Percentiles rank a stretch among this genome's conserved stretches.
phyloP scores from a whole-genome alignment of 2,113 vertebrate genomes.

The Notothenia coriiceps region DNA sequence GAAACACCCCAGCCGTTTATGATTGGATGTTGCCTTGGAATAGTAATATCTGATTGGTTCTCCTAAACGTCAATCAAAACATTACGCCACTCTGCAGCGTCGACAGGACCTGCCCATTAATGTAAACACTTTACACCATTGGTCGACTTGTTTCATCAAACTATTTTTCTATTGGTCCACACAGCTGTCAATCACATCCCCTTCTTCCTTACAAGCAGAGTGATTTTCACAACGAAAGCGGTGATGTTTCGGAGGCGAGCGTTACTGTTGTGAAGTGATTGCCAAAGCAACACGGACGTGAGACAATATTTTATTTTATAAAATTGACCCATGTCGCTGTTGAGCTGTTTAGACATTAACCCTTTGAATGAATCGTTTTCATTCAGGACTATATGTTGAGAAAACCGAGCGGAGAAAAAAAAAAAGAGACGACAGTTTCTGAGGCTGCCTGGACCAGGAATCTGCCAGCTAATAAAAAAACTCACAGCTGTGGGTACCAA shows the following conservation, averaged over 20 bases:
- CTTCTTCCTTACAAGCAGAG: slow-evolving; percentile 8
- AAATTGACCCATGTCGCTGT: not conserved
- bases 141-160: not conserved
- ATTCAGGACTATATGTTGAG: slow-evolving; percentile 63
- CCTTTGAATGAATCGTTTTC: slow-evolving; percentile 43
- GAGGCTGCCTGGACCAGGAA: slow-evolving; percentile 52
- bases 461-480: slow-evolving; percentile 45
- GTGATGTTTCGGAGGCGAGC: slow-evolving; percentile 48
- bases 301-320: not conserved
- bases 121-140: not conserved
- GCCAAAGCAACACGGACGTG: not conserved
- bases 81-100: not conserved
- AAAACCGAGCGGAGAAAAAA: slow-evolving; percentile 28
- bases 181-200: slow-evolving; percentile 40
- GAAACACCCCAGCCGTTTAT: not conserved
- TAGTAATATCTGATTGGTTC: slow-evolving; percentile 65
- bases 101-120: slow-evolving; percentile 1
- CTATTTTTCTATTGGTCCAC: slow-evolving; percentile 35
- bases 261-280: slow-evolving; percentile 6
- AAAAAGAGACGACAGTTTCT: slow-evolving; percentile 38
- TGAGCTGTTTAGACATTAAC: not conserved
- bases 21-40: slow-evolving; percentile 34
- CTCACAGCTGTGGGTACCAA: slow-evolving; percentile 35
- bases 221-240: slow-evolving; percentile 26
- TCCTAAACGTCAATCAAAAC: slow-evolving; percentile 22